Evolutionary conservation across 1,140 invertebrate species (phyloP), one percentile per base, ranked within the genome.

Genomic region (Drosophila sucinea): DNA sequence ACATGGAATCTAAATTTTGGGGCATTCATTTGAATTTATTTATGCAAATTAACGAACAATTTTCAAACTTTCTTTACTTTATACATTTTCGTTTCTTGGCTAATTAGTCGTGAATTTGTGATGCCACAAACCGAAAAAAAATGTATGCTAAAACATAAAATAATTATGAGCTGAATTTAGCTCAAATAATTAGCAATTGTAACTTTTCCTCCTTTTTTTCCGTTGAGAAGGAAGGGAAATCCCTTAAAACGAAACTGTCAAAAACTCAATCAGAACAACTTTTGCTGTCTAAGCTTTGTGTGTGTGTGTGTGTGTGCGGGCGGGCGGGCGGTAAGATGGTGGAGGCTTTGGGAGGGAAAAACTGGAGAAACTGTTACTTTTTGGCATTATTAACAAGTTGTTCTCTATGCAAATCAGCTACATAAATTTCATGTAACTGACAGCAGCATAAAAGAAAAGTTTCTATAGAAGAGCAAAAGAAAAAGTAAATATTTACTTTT

Each of bases 221-320:
- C 17, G 35, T 27, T 29, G 1, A n/a, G 10, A 10, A 10, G 4
- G 35, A 10, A 38, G 3, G 11, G 62, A 35, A 72, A 47, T 68
- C 64, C 57, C 57, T 57, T 17, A 61, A 57, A 68, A n/a, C 10
- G 11, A 47, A 73, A 79, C 71, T 73, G 70, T 58, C 41, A 60
- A 77, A 83, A 86, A 86, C 83, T 79, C 82, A 87, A 86, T 86
- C 79, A 86, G 68, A 76, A 83, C 25, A 86, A 76, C 73, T 77
- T 86, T 86, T 73, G 54, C 60, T 51, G 44, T 51, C 70, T 80
- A 89, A 87, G 84, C 83, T 61, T 29, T 47, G 3, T 61, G n/a
- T 10, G 2, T 29, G 11, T 47, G 41, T 44, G 41, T 44, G 41
- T 44, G 41, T 44, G 41, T 44, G 41, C 23, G n/a, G 17, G n/a